Base-by-base conservation (phyloP, 2,888 invertebrate genomes). In the Andrena bicolor region DNA sequence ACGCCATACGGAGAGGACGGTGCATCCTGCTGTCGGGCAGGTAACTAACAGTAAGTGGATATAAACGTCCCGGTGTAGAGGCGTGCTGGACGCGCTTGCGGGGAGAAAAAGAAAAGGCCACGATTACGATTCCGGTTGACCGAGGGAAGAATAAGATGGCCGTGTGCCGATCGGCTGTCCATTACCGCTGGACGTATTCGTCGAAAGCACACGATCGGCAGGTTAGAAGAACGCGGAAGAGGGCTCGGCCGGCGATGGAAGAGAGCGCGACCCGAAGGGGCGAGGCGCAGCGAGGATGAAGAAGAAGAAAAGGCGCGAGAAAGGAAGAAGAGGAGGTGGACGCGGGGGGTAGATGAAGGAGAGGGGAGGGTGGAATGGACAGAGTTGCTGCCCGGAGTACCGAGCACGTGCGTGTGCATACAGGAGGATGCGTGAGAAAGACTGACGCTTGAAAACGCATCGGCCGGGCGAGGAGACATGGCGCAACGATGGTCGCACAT, bases 211-310 rank as follows among this genome's bases (percentile, higher is more conserved):
- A 70, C 76, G 85, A 81, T 84, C 77, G 85, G 78, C 83, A 74
- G 82, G 61, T 76, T 71, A 61, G 72, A 83, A 71, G 90, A 90
- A 90, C 87, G 90, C 90, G 90, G 89, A 89, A 89, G 87, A 80
- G 66, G 66, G 72, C 73, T 64, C 49, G 60, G 28, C 61, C 53
- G 41, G n/a, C 76, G 58, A 28, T 32, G 26, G 65, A 74, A 28
- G 69, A 69, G 85, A 68, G 51, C 75, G 23, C 63, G 76, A 76
- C 66, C 66, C 70, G 61, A 26, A 28, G 13, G 64, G 65, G 70
- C 26, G 64, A 66, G 58, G 76, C 58, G 65, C 2, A 71, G 51
- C 20, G 30, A 73, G 41, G 69, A 63, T 41, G 80, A 73, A 66
- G 64, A 74, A 73, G 70, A 68, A 63, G 35, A 8, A 23, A 7